These are phyloP conservation scores for Pteronotus mesoamericanus DNA, from an alignment of 2,797 vertebrate genomes.

Conservation along the genomic window DNA sequence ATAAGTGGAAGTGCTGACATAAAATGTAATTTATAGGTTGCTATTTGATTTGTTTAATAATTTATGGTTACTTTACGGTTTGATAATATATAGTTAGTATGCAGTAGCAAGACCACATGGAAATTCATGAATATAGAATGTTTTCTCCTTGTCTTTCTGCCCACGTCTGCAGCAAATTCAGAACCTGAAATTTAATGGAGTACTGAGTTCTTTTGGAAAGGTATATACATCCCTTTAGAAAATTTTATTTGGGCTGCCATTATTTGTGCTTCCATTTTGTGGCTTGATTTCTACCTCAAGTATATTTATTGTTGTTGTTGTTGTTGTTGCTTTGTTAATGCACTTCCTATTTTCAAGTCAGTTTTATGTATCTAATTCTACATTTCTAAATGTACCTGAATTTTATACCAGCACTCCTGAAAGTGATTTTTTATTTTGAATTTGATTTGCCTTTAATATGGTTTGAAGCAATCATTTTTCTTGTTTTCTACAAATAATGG, in stretches of 20 bases:
- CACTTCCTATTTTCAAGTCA: conserved; percentile 7
- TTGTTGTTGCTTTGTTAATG: conserved; percentile 32
- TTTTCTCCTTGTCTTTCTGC: neutral
- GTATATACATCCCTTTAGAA: neutral
- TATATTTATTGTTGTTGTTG: conserved; percentile 35
- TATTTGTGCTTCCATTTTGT: neutral
- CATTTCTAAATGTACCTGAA: neutral
- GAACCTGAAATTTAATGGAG: neutral
- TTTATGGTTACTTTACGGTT: too few species aligned
- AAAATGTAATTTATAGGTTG: conserved; percentile 10
- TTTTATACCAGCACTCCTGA: neutral
- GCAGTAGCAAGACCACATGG: neutral
- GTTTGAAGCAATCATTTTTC: neutral
- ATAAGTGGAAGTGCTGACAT: neutral
- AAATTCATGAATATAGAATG: neutral
- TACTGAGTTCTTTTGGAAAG: conserved; percentile 20
- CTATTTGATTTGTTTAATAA: conserved; percentile 28
- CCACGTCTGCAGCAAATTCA: neutral
- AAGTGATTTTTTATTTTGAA: conserved; percentile 24
- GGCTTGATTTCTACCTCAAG: neutral
- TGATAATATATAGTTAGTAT: neutral
- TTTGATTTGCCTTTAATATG: neutral
- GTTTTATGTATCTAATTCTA: neutral
- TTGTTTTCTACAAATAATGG: neutral
- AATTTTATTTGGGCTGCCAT: neutral